Evolutionary conservation across 2,888 invertebrate species (phyloP).

Genomic region (Cerastis rubricosa): DNA sequence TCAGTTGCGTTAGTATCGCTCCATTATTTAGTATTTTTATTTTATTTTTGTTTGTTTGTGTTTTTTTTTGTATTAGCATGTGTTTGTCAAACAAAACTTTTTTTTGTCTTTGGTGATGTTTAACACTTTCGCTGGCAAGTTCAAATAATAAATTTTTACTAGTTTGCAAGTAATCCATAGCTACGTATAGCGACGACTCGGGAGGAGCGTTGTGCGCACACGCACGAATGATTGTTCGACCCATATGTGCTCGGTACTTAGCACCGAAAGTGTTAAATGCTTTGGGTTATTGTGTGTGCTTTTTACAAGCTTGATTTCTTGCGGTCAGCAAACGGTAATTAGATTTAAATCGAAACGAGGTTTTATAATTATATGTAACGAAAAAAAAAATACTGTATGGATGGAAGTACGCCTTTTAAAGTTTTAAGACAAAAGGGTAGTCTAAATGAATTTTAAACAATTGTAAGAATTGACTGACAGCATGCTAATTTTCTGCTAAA

Average conservation of each 20-base stretch:
- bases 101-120: not conserved
- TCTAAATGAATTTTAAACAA: not conserved
- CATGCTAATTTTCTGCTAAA: not conserved
- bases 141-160: too few species aligned
- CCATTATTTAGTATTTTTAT: constrained; percentile 45
- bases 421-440: not conserved
- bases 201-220: too few species aligned
- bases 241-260: too few species aligned
- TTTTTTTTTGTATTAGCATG: not conserved
- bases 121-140: too few species aligned
- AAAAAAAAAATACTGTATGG: not conserved
- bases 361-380: not conserved
- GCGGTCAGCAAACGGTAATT: not conserved
- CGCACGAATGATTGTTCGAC: too few species aligned
- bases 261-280: not conserved
- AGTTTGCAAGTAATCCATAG: too few species aligned
- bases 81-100: not conserved
- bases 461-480: not conserved
- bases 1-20: constrained; percentile 62
- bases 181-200: too few species aligned
- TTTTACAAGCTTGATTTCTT: not conserved
- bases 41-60: constrained; percentile 15
- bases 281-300: not conserved
- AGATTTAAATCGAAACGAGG: not conserved
- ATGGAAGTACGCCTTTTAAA: not conserved